phyloP scores from a whole-genome alignment of 2,113 vertebrate genomes.

The Herpetotheres cachinnans region DNA sequence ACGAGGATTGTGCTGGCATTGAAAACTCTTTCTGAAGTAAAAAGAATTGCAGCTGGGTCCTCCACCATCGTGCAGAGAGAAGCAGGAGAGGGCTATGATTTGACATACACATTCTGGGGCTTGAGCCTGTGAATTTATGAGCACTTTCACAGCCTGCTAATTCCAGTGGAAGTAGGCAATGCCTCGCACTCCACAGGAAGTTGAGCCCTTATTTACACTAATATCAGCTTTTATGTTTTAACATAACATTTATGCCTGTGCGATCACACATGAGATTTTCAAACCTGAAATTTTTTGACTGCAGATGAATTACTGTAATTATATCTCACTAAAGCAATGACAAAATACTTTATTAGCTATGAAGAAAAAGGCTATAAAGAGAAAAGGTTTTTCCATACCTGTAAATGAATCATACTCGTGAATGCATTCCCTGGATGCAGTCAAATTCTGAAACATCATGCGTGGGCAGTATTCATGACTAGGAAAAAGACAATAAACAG shows the following conservation, averaged over 20 bases:
- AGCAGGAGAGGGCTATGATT: neutral
- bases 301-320: slow-evolving; percentile 40
- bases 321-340: neutral
- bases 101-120: neutral
- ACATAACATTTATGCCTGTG: slow-evolving; percentile 12
- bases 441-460: neutral
- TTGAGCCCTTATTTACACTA: slow-evolving; percentile 5
- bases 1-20: neutral
- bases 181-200: neutral
- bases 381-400: neutral
- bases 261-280: slow-evolving; percentile 4
- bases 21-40: neutral
- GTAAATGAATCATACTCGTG: neutral
- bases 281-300: slow-evolving; percentile 22
- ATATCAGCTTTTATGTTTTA: slow-evolving; percentile 20
- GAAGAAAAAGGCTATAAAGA: neutral
- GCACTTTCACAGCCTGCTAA: neutral
- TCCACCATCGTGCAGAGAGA: neutral
- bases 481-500: neutral
- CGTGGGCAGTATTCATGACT: neutral
- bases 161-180: neutral
- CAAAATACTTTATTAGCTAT: slow-evolving; percentile 2
- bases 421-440: neutral
- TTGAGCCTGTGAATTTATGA: neutral
- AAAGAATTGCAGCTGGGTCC: neutral